phyloP scores from a whole-genome alignment of 1,140 invertebrate genomes.

The Brachionus angularis region DNA sequence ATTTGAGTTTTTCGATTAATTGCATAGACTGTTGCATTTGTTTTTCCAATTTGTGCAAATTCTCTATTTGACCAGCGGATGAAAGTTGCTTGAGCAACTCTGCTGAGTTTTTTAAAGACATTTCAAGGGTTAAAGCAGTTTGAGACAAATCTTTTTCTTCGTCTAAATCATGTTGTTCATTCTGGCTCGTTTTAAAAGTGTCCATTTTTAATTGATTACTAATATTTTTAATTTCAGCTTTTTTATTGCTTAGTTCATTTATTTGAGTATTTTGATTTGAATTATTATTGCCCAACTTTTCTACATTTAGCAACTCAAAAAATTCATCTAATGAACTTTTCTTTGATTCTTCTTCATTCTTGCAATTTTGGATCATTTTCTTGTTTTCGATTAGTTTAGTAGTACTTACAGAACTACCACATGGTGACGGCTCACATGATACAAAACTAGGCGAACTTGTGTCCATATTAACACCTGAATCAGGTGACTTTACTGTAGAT shows the following conservation, averaged over 20 bases:
- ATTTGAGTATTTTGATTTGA: no score
- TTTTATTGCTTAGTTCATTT: no score
- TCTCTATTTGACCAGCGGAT: conserved; percentile 4
- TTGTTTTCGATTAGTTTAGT: no score
- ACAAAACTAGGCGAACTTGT: background rate
- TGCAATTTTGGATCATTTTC: background rate
- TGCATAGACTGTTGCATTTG: conserved; percentile 29
- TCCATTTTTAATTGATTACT: no score
- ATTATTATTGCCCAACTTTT: background rate
- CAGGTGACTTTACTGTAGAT: background rate
- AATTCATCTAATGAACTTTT: background rate
- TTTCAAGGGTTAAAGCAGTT: conserved; percentile 9
- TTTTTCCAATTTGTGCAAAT: conserved; percentile 33
- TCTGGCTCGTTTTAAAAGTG: no score
- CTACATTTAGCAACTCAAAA: conserved; percentile 7
- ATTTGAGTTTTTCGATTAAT: conserved; percentile 17
- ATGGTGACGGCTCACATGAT: background rate
- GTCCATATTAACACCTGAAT: conserved; percentile 29
- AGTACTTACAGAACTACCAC: no score
- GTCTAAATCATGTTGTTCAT: no score
- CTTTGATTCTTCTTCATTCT: background rate
- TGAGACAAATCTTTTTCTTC: conserved; percentile 16
- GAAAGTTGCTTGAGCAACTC: conserved; percentile 15
- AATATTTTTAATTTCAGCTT: no score
- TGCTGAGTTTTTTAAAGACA: conserved; percentile 18